Evolutionary conservation across 1,140 invertebrate genomes (phyloP).

Genomic region (Tetragonula clypearis): DNA sequence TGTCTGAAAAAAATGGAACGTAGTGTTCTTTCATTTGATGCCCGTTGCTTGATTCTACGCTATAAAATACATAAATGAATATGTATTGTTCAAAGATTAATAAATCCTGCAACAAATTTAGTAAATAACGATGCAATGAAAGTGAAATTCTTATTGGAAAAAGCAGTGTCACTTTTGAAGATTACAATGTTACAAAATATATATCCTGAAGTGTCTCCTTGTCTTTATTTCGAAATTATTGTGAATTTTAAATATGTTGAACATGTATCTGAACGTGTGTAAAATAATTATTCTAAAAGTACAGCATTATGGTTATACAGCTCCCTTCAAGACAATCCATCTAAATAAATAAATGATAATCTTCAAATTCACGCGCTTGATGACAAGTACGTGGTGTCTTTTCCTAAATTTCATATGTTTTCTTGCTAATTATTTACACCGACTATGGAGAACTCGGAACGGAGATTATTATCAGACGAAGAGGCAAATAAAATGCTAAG

Average conservation of each 20-base stretch:
- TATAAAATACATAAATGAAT: not conserved
- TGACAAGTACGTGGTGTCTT: too few relatives aligned
- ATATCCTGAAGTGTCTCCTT: not conserved
- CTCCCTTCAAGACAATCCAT: not conserved
- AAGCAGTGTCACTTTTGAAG: not conserved
- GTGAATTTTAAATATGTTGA: not conserved
- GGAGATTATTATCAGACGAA: constrained; percentile 7
- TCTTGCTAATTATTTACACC: not conserved
- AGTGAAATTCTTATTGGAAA: not conserved
- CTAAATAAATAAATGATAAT: not conserved
- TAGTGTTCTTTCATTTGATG: not conserved
- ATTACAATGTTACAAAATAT: not conserved
- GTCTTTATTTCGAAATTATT: not conserved
- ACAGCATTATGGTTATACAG: not conserved
- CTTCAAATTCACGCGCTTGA: constrained; percentile 5
- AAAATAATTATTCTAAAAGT: not conserved
- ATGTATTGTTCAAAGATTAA: not conserved
- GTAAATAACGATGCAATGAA: not conserved
- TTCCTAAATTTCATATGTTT: not conserved
- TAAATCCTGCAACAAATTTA: not conserved
- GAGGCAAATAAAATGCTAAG: constrained; percentile 52
- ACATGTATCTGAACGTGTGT: not conserved
- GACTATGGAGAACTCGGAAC: constrained; percentile 12
- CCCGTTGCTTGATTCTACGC: not conserved
- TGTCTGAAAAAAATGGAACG: not conserved